Evolutionary conservation across 1,140 invertebrate species (phyloP), one percentile per base, ranked within the genome.

Genomic region (Pogonomyrmex barbatus): DNA sequence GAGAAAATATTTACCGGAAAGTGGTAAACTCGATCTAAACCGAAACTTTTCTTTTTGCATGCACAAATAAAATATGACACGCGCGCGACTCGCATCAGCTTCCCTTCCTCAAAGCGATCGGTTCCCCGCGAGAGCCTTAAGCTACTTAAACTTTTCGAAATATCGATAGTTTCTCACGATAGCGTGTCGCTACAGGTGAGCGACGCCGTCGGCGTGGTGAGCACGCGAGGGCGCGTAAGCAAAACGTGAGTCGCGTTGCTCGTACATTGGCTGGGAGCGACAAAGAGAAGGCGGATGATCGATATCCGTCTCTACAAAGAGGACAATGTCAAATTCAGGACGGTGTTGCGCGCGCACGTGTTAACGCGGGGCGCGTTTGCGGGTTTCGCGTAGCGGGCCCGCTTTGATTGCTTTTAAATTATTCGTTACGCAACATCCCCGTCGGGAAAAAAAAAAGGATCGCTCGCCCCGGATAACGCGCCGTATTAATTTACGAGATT

Each of bases 321-420:
- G 85, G 68, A 89, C 89, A 90, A 91, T 92, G 87, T 87, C 84
- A 92, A 92, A 91, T 91, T 86, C 86, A 87, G 88, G 81, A 88
- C 87, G 73, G 67, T 65, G 87, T 89, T 87, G 71, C 47, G 71
- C 56, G 73, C 78, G 85, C 82, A 70, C 71, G 77, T 84, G 81
- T 77, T 65, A 77, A 83, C 81, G 56, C 60, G 67, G 75, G 54
- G 62, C 77, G 77, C 77, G 88, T 89, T 89, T 78, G 82, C 73
- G 71, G 62, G 58, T 76, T 76, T 78, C 79, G 78, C 83, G 86
- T 70, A 70, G 60, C 81, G 45, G 58, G 77, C 30, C 54, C 58
- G 81, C 70, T 70, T 87, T 77, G 90, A 91, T 89, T 85, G 82
- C 60, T 86, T 73, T 50, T 83, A 83, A 83, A 83, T 83, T 83